phyloP scores from a whole-genome alignment of 2,113 vertebrate genomes.

The Gasterosteus aculeatus region DNA sequence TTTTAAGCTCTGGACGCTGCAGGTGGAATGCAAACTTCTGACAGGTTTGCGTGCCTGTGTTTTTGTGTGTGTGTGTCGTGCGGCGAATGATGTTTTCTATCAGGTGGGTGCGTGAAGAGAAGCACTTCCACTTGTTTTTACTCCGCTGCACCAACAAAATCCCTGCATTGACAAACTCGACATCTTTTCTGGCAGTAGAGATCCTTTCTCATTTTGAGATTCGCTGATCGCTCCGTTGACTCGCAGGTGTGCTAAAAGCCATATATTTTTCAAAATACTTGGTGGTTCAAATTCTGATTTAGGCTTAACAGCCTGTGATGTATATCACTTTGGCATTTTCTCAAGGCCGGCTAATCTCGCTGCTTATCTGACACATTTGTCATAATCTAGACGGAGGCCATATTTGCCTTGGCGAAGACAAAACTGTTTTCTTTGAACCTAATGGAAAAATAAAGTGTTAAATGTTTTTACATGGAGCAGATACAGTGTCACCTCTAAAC shows the following conservation, averaged over 20 bases:
- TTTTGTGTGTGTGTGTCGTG: neutral
- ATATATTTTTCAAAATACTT: neutral
- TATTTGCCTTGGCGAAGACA: neutral
- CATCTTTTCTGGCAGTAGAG: neutral
- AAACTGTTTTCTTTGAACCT: neutral
- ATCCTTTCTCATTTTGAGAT: neutral
- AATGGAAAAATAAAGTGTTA: neutral
- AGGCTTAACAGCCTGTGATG: neutral
- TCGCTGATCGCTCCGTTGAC: neutral
- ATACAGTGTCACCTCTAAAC: neutral
- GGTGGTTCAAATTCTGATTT: neutral
- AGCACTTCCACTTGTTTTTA: constrained; percentile 1
- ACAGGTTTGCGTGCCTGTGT: neutral
- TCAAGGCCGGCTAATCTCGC: neutral
- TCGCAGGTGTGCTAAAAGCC: neutral
- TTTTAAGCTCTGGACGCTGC: constrained; percentile 28
- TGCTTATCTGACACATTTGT: constrained; percentile 20
- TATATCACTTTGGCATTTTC: neutral
- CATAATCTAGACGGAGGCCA: neutral
- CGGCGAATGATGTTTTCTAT: constrained; percentile 16
- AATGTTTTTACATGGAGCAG: neutral
- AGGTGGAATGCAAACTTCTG: constrained; percentile 12
- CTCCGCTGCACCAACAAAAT: neutral
- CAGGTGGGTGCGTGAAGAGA: constrained; percentile 5
- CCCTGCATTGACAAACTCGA: neutral